A percentile compares a stretch with the other conserved stretches of the same genome.
These are phyloP conservation scores for Myiozetetes cayanensis DNA, from an alignment of 2,113 vertebrate species.

Conservation along the genomic window DNA sequence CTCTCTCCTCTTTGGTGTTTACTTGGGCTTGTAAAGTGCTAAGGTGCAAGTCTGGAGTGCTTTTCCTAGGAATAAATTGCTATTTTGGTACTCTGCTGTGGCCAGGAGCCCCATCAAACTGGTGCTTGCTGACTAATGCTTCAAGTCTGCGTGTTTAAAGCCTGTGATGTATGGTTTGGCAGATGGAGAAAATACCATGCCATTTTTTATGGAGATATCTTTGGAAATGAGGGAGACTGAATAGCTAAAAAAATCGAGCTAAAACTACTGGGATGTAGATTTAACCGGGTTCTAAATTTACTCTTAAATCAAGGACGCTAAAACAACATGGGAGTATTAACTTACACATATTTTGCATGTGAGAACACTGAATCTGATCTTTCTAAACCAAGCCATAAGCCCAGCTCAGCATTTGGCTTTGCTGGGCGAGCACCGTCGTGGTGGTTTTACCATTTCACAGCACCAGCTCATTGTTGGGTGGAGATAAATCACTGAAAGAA, in stretches of 20 bases:
- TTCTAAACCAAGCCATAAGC: not conserved
- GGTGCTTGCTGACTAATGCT: conserved; percentile 17
- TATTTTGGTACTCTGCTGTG: not conserved
- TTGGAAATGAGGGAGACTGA: conserved; percentile 15
- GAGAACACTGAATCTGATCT: not conserved
- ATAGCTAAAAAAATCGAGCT: not conserved
- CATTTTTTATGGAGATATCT: conserved; percentile 14
- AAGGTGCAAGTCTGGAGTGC: not conserved
- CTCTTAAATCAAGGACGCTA: not conserved
- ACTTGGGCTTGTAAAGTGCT: not conserved
- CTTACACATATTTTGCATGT: not conserved
- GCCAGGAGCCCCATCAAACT: not conserved
- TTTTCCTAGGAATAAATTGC: not conserved
- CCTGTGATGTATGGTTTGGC: not conserved
- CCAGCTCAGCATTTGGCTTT: not conserved
- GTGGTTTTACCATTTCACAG: not conserved
- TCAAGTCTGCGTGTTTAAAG: conserved; percentile 1
- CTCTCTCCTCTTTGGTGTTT: not conserved
- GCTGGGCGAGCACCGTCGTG: not conserved
- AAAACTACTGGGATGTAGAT: not conserved
- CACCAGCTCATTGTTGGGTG: not conserved
- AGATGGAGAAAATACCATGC: conserved; percentile 36
- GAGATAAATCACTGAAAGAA: not conserved
- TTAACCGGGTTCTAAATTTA: not conserved
- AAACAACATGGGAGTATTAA: not conserved